These are phyloP conservation scores for Chunga burmeisteri DNA, from an alignment of 2,113 vertebrate genomes.

Conservation along the genomic window DNA sequence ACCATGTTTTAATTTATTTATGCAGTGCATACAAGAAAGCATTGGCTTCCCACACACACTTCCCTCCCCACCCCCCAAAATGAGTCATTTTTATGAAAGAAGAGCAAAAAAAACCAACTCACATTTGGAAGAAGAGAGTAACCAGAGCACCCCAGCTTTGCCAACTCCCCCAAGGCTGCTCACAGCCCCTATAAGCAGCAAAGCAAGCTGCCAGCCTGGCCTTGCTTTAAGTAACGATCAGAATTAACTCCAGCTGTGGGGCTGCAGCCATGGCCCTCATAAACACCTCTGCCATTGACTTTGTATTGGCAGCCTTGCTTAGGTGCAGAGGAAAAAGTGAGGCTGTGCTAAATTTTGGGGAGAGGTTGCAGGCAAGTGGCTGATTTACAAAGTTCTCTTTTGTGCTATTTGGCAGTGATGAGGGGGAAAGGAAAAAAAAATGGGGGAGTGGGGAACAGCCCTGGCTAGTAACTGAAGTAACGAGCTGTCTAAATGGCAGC, in stretches of 20 bases:
- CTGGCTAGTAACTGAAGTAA: background rate
- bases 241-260: background rate
- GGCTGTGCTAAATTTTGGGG: background rate
- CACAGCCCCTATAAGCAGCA: fast-evolving
- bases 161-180: background rate
- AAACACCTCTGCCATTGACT: fast-evolving
- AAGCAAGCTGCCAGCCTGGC: fast-evolving
- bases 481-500: background rate
- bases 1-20: fast-evolving
- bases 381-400: background rate
- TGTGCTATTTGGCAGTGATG: background rate
- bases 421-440: background rate
- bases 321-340: background rate
- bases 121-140: background rate
- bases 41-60: fast-evolving
- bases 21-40: fast-evolving
- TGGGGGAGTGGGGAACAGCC: background rate
- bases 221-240: background rate
- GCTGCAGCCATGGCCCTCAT: background rate
- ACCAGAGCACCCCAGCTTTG: fast-evolving
- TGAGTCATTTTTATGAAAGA: fast-evolving
- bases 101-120: background rate
- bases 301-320: background rate
- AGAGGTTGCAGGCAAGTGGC: background rate
- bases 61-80: background rate